Base-by-base conservation (phyloP, 2,113 vertebrate species). In the Erythrolamprus reginae region DNA sequence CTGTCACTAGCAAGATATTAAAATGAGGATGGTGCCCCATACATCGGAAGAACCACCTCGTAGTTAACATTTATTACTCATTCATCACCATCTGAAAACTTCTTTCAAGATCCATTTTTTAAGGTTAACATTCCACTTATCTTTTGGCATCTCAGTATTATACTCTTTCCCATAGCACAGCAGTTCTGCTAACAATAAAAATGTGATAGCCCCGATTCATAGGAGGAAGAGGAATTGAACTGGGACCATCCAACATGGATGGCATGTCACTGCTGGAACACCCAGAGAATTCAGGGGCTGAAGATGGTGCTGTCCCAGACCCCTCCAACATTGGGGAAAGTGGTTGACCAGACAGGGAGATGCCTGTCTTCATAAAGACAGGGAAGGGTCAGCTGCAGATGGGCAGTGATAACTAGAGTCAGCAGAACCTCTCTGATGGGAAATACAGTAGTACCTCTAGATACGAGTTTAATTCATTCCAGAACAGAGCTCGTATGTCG, bases 21-120 rank as follows among this genome's bases (percentile, higher is more conserved):
- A 88, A 88, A 91, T 84, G 77, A 87, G 61, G 86, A 88, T 88
- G 77, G 58, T 83, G 58, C 84, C 47, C 77, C n/a, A 51, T 88
- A 84, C n/a, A 58, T 33, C 56, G 15, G 77, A 88, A 91, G 86
- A 88, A 88, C 77, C 86, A 45, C 86, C 70, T 88, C 53, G 0
- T 84, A 88, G 88, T 91, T 91, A 91, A 88, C 90, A 91, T 91
- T 91, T 84, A 91, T 88, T 91, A 91, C 53, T 65, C 90, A 91
- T 91, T 91, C 90, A 88, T 91, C 88, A 91, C 90, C 90, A 88
- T 84, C 90, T 88, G 90, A 91, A 88, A 91, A 88, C 86, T 83
- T 91, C 77, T 61, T 77, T 88, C 77, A 61, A 88, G 83, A 91
- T 87, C 38, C 53, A 84, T 91, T 91, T 91, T 88, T 88, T 91